Percentiles rank a stretch among this genome's conserved stretches.
Evolutionary conservation across 2,113 vertebrate species (phyloP).

Genomic region (Ondatra zibethicus): DNA sequence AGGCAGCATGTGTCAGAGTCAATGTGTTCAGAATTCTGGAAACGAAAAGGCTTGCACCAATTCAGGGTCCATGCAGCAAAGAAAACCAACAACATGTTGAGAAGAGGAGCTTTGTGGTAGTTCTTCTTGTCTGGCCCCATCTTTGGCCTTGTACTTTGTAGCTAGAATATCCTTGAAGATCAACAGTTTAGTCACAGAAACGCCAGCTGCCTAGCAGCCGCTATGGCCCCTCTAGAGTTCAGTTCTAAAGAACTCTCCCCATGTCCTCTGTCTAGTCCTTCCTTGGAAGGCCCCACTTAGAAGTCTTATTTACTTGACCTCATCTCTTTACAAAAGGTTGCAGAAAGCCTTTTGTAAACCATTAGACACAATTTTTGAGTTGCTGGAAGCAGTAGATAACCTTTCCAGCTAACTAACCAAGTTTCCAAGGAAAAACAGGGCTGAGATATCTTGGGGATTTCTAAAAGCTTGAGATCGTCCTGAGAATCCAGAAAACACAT

Average conservation of each 20-base stretch:
- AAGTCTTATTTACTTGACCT: constrained; percentile 41
- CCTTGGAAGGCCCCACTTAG: not conserved
- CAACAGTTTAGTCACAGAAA: constrained; percentile 7
- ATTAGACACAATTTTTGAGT: not conserved
- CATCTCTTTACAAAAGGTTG: not conserved
- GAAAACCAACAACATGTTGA: not conserved
- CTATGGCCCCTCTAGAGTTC: not conserved
- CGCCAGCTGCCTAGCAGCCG: not conserved
- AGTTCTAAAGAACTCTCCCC: constrained; percentile 43
- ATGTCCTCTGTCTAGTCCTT: constrained; percentile 2
- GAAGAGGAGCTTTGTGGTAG: not conserved
- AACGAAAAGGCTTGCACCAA: constrained; percentile 52
- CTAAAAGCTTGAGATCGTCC: not conserved
- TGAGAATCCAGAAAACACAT: not conserved
- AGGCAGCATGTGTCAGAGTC: constrained; percentile 26
- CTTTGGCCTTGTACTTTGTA: not conserved
- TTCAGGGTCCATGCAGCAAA: not conserved
- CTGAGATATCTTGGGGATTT: not conserved
- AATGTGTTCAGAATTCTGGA: constrained; percentile 48
- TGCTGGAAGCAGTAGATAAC: constrained; percentile 11
- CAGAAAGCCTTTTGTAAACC: constrained; percentile 31
- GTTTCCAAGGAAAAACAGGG: constrained; percentile 29
- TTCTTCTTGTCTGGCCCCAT: not conserved
- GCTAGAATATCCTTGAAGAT: constrained; percentile 23
- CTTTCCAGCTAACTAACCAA: constrained; percentile 1